Evolutionary conservation across 2,797 vertebrate species (phyloP).

Genomic region (Cephalopachus bancanus): DNA sequence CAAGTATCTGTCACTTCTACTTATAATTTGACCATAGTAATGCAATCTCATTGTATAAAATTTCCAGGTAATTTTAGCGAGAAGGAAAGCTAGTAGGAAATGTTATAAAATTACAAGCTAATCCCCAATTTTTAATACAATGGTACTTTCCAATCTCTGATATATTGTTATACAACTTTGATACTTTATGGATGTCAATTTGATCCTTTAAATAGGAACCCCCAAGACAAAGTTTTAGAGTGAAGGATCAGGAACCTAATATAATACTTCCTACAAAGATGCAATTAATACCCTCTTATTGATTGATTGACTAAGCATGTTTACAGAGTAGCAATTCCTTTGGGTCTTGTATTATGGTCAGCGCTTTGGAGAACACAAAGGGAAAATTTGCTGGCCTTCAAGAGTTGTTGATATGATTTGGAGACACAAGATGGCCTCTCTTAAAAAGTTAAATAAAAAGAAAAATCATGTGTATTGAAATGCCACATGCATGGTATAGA

Average conservation of each 20-base stretch:
- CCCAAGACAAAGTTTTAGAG: background rate
- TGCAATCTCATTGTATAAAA: background rate
- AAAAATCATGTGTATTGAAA: background rate
- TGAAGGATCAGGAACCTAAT: background rate
- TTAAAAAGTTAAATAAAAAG: slow-evolving; percentile 18
- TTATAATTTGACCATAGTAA: background rate
- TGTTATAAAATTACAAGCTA: background rate
- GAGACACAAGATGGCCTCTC: background rate
- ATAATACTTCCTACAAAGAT: background rate
- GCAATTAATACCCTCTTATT: background rate
- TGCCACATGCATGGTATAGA: background rate
- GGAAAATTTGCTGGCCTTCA: background rate
- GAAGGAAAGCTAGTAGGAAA: background rate
- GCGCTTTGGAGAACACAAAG: slow-evolving; percentile 25
- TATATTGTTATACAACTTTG: background rate
- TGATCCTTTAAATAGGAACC: background rate
- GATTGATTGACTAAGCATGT: background rate
- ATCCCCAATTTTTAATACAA: background rate
- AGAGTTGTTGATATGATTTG: slow-evolving; percentile 27
- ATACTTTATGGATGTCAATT: background rate
- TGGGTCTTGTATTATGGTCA: background rate
- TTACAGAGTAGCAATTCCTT: background rate
- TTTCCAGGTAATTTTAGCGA: background rate
- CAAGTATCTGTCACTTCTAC: background rate
- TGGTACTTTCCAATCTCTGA: background rate